Evolutionary conservation across 2,888 invertebrate genomes (phyloP).

Genomic region (Pocota personata): DNA sequence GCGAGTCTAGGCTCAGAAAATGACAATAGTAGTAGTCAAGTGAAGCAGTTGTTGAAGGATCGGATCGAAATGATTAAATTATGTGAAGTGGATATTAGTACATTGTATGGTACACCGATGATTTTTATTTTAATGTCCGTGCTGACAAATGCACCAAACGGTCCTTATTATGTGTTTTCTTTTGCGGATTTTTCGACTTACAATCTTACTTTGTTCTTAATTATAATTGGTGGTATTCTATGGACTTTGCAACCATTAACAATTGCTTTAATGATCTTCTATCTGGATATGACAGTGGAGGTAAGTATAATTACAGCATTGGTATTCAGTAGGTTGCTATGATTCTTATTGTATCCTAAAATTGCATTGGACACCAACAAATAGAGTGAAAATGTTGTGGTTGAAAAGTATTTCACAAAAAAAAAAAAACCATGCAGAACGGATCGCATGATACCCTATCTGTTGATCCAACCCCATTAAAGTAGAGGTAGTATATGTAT

Average conservation of each 20-base stretch:
- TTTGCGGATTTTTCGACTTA: constrained; percentile 3
- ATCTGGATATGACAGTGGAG: constrained; percentile 74
- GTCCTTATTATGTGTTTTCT: constrained; percentile 74
- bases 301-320: constrained; percentile 70
- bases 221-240: not conserved
- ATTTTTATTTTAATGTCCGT: constrained; percentile 72
- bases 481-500: no score
- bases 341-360: no score
- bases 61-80: constrained; percentile 7
- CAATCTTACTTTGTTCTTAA: not conserved
- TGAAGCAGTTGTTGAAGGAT: not conserved
- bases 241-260: constrained; percentile 73
- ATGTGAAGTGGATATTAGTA: constrained; percentile 75
- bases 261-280: constrained; percentile 60
- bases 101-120: constrained; percentile 74
- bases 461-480: no score
- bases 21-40: no score
- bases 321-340: no score
- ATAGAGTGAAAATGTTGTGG: no score
- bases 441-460: no score
- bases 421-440: no score
- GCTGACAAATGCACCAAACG: constrained; percentile 72
- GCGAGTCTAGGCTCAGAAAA: not conserved
- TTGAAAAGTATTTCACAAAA: no score
- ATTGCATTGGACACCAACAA: no score